Conservation (phyloP, 2,113 vertebrate genomes). For the Dolichallabes microphthalmus region DNA sequence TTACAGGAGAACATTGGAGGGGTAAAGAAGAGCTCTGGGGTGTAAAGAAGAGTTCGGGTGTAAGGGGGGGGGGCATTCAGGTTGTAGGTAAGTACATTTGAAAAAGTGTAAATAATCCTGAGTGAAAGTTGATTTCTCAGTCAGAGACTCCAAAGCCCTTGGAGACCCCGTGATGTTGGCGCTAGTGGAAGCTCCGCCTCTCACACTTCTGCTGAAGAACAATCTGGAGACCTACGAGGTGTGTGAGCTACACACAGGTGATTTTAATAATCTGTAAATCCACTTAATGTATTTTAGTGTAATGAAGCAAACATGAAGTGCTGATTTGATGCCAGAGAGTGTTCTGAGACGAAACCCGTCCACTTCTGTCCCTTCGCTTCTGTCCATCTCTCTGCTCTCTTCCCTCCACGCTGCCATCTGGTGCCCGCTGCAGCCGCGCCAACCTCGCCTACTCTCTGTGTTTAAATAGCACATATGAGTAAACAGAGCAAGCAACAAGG, state of each 20-base stretch:
- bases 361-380: slow-evolving; percentile 13
- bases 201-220: neutral
- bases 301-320: slow-evolving; percentile 1
- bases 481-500: slow-evolving; percentile 69
- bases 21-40: too few relatives aligned
- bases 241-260: neutral
- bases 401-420: slow-evolving; percentile 70
- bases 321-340: neutral
- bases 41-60: too few relatives aligned
- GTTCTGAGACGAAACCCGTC: neutral
- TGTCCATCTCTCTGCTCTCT: neutral
- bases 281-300: neutral
- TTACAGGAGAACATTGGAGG: too few relatives aligned
- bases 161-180: too few relatives aligned
- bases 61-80: too few relatives aligned
- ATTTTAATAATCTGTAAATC: neutral
- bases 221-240: neutral
- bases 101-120: neutral
- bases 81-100: neutral
- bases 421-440: slow-evolving; percentile 62
- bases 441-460: slow-evolving; percentile 66
- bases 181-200: too few relatives aligned
- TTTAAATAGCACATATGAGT: slow-evolving; percentile 80
- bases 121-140: too few relatives aligned
- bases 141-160: too few relatives aligned